Conservation (phyloP, 1,140 invertebrate genomes). For the Drosophila aff. region DNA sequence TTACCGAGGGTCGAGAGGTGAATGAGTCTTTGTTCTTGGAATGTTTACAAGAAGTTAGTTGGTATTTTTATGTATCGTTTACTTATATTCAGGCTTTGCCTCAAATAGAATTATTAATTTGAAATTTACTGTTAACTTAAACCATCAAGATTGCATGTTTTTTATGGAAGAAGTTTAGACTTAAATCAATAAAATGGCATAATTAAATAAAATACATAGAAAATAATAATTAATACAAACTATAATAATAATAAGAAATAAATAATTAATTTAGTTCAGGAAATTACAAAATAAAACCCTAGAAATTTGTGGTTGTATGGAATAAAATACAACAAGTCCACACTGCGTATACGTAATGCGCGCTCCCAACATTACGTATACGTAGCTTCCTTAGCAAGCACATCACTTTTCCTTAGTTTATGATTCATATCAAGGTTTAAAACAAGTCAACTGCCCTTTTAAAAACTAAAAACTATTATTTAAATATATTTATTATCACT, state of each 20-base stretch:
- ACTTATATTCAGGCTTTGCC: not conserved
- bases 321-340: not conserved
- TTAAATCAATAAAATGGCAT: not conserved
- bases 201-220: not conserved
- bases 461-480: no score
- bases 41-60: not conserved
- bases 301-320: no score
- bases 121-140: not conserved
- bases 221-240: not conserved
- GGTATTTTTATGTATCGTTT: not conserved
- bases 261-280: no score
- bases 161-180: accelerated
- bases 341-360: not conserved
- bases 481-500: no score
- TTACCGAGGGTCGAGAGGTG: not conserved
- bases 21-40: not conserved
- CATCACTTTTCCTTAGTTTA: no score
- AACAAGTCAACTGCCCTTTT: no score
- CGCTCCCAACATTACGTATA: not conserved
- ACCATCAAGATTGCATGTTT: not conserved
- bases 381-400: not conserved
- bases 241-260: not conserved
- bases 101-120: not conserved
- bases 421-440: no score
- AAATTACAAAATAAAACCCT: no score